Percentiles rank a stretch among this genome's conserved stretches.
These are phyloP conservation scores for western clawed frog (Xenopus tropicalis) DNA, from an alignment of 2,113 vertebrate species.

Conservation along the genomic window DNA sequence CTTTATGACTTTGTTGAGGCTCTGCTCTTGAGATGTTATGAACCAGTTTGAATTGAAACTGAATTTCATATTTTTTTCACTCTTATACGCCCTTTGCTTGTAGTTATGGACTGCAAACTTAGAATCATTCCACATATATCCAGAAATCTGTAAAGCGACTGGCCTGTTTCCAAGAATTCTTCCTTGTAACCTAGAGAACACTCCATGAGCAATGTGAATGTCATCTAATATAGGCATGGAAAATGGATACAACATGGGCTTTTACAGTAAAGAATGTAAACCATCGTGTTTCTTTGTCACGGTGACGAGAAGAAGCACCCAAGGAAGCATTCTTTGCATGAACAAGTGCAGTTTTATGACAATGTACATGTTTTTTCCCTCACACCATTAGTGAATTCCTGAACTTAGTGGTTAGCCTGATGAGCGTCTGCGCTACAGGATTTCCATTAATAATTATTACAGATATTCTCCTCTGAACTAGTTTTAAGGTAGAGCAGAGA, in stretches of 20 bases:
- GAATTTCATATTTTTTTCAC: background rate
- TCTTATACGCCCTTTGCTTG: background rate
- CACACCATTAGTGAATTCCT: background rate
- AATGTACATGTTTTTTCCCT: no score
- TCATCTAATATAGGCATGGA: conserved; percentile 35
- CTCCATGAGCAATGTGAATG: conserved; percentile 23
- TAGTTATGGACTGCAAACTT: background rate
- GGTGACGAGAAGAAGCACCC: background rate
- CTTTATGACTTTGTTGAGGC: no score
- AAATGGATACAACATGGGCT: conserved; percentile 34
- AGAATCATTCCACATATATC: background rate
- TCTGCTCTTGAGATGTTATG: no score
- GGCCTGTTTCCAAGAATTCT: conserved; percentile 8
- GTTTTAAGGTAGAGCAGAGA: no score
- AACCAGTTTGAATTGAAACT: background rate
- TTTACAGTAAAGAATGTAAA: conserved; percentile 12
- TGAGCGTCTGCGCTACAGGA: background rate
- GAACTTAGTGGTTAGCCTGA: background rate
- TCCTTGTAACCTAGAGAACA: conserved; percentile 23
- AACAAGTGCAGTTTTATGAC: background rate
- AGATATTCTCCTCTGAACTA: background rate
- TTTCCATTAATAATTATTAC: background rate
- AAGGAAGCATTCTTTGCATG: conserved; percentile 1
- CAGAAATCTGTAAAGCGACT: background rate
- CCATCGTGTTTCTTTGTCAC: conserved; percentile 8